A percentile compares a stretch with the other conserved stretches of the same genome.
Conservation (phyloP, 2,888 invertebrate species). For the Ectemnius lituratus region DNA sequence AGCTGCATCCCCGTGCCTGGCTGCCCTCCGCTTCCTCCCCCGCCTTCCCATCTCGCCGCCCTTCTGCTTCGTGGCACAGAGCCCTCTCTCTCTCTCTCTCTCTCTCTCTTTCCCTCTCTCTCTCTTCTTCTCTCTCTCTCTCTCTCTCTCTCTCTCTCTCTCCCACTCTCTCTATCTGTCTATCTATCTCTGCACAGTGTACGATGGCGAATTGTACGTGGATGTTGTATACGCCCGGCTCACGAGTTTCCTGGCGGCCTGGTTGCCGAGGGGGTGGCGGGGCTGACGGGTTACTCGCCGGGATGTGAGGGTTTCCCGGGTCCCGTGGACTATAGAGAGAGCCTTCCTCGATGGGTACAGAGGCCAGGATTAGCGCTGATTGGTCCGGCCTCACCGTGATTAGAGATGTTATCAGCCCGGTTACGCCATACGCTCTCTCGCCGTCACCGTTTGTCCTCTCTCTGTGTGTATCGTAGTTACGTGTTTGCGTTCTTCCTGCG, state of each 20-base stretch:
- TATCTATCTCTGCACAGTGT: slow-evolving; percentile 39
- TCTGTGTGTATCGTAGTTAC: slow-evolving; percentile 54
- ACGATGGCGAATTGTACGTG: slow-evolving; percentile 60
- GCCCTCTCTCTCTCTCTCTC: too few relatives aligned
- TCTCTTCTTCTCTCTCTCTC: too few relatives aligned
- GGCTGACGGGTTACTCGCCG: slow-evolving; percentile 37
- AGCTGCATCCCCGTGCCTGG: slow-evolving; percentile 24
- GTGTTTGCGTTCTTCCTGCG: slow-evolving; percentile 63
- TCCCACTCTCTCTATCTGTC: too few relatives aligned
- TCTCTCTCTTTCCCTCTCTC: too few relatives aligned
- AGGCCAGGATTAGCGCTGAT: slow-evolving; percentile 76
- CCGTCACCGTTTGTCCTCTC: slow-evolving; percentile 48
- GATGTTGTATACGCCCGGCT: slow-evolving; percentile 61
- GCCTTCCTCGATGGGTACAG: slow-evolving; percentile 65
- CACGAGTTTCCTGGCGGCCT: slow-evolving; percentile 58
- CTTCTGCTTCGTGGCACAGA: too few relatives aligned
- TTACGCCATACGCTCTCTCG: slow-evolving; percentile 57
- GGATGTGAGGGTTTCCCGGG: slow-evolving; percentile 68
- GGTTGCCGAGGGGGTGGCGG: slow-evolving; percentile 2
- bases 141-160: too few relatives aligned
- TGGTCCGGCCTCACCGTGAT: slow-evolving; percentile 77
- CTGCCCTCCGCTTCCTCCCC: neutral
- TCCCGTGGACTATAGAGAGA: slow-evolving; percentile 61
- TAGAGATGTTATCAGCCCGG: slow-evolving; percentile 77
- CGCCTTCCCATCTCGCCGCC: too few relatives aligned